Evolutionary conservation across 1,140 invertebrate species (phyloP), one percentile per base, ranked within the genome.

Genomic region (Drosophila kikkawai): DNA sequence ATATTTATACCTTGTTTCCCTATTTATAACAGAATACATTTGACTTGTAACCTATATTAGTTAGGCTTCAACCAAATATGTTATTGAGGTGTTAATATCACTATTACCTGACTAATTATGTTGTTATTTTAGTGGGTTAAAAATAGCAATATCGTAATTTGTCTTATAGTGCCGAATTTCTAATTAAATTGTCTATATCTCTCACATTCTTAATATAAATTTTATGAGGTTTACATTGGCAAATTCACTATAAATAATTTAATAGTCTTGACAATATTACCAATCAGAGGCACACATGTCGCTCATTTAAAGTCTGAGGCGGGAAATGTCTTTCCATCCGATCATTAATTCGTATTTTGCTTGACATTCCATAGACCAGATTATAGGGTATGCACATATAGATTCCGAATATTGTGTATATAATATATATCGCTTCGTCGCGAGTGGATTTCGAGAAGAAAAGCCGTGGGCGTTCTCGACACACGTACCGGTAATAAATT

Each of bases 401-500:
- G 42, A 22, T 45, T 37, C 50, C 29, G 37, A 47, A 73, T 53
- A 48, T 19, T 55, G 7, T 44, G 47, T 48, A 60, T 73, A 60
- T 64, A 51, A 42, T 48, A 60, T 71, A 60, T 64, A 51, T 22
- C 13, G 12, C 47, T 34, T 58, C 7, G 13, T 13, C 17, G 19
- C 22, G 34, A 71, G 42, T 71, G 66, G 68, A 70, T 70, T 70
- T 68, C 13, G 41, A 15, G 39, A 5, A 15, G 48, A 69, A 68
- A 39, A 41, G 9, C 57, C 56, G 79, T 80, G 66, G 80, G 81
- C 75, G 80, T 82, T 75, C 41, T 47, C 61, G 82, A 74, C 75
- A 86, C 82, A 85, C 79, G 82, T 73, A 75, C 58, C 41, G 82
- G 41, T 48, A 44, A 86, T 82, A 75, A 79, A 85, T 82, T 71